These are phyloP conservation scores for Acanthoscelides obtectus DNA, from an alignment of 2,888 invertebrate species.

Conservation along the genomic window DNA sequence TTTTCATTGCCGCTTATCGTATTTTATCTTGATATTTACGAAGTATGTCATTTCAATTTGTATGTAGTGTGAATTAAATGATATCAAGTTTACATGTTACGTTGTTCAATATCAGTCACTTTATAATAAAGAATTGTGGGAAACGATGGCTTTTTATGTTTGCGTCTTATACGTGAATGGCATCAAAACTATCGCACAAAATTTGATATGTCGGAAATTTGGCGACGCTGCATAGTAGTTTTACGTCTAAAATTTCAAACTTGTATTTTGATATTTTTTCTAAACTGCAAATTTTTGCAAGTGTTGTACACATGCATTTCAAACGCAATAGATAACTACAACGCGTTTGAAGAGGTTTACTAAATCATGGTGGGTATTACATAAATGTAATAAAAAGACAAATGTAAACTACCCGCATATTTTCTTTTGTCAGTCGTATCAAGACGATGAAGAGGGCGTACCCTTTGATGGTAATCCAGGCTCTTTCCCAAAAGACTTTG, in stretches of 20 bases:
- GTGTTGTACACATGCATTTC: neutral
- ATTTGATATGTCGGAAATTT: neutral
- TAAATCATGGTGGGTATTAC: neutral
- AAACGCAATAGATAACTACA: neutral
- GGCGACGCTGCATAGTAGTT: neutral
- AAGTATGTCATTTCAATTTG: too few relatives aligned
- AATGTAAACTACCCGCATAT: neutral
- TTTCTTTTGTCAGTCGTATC: conserved; percentile 34
- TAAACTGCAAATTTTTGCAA: neutral
- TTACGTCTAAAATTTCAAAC: neutral
- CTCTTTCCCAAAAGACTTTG: conserved; percentile 88
- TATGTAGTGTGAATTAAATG: too few relatives aligned
- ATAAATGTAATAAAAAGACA: neutral
- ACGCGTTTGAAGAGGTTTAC: neutral
- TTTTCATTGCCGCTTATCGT: too few relatives aligned
- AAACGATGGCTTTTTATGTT: too few relatives aligned
- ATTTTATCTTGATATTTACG: too few relatives aligned
- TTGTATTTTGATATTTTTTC: neutral
- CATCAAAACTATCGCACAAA: too few relatives aligned
- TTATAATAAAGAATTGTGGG: too few relatives aligned
- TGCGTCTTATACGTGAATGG: too few relatives aligned
- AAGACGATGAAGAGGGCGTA: conserved; percentile 47
- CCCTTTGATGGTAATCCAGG: conserved; percentile 52
- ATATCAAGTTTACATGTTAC: too few relatives aligned
- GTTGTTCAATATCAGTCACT: too few relatives aligned